Conservation (phyloP, 2,113 vertebrate genomes). For the Corvus cornix region DNA sequence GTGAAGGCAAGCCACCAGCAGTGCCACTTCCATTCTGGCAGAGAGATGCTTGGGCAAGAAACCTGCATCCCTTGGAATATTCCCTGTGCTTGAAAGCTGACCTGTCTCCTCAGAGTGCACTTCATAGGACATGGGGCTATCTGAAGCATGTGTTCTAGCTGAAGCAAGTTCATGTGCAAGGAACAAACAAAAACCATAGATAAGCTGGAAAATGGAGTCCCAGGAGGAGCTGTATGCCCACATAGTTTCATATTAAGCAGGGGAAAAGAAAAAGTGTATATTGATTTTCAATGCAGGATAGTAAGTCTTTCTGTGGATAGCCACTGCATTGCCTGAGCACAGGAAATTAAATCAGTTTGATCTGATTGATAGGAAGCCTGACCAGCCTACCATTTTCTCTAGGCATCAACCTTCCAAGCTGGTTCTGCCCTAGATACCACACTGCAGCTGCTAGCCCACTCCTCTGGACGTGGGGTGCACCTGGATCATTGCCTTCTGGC, state of each 20-base stretch:
- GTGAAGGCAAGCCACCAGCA: not conserved
- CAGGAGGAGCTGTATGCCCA: not conserved
- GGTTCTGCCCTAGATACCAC: not conserved
- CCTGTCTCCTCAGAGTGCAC: not conserved
- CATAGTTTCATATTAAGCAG: not conserved
- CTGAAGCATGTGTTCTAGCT: not conserved
- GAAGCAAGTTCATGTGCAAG: not conserved
- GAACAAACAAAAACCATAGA: not conserved
- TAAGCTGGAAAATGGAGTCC: not conserved
- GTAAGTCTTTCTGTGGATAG: not conserved
- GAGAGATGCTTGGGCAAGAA: not conserved
- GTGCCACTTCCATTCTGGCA: not conserved
- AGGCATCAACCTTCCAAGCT: not conserved
- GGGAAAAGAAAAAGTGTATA: not conserved
- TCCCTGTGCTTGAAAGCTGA: not conserved
- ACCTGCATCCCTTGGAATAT: not conserved
- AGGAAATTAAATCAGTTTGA: not conserved
- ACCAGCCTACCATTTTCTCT: not conserved
- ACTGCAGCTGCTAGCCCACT: not conserved
- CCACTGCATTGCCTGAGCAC: not conserved
- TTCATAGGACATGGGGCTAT: fast-evolving
- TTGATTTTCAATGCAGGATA: not conserved
- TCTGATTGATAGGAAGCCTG: not conserved
- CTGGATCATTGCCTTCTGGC: not conserved
- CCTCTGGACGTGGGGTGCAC: fast-evolving